A percentile compares a stretch with the other conserved stretches of the same genome.
Conservation (phyloP, 2,888 invertebrate species). For the Ramazzottius varieornatus region DNA sequence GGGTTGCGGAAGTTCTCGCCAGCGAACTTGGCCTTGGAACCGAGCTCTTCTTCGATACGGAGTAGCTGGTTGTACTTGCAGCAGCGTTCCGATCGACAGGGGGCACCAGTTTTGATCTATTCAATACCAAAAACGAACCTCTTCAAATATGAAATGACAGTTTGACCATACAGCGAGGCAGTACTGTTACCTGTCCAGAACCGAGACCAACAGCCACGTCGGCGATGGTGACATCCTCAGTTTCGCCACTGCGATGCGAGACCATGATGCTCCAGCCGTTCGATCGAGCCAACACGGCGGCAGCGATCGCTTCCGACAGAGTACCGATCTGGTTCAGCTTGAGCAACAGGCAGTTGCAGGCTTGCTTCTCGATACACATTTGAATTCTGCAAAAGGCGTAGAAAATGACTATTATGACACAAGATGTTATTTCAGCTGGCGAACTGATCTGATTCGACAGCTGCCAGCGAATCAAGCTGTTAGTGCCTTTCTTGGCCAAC, state of each 20-base stretch:
- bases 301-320: constrained; percentile 7
- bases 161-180: too few relatives aligned
- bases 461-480: too few relatives aligned
- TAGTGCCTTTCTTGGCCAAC: too few relatives aligned
- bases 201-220: constrained; percentile 7
- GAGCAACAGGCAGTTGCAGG: constrained; percentile 7
- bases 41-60: constrained; percentile 25
- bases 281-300: constrained; percentile 23
- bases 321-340: constrained; percentile 9
- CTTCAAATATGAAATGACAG: too few relatives aligned
- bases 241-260: constrained; percentile 9
- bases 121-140: not conserved
- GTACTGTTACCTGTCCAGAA: constrained; percentile 7
- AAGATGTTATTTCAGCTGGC: too few relatives aligned
- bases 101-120: constrained; percentile 26
- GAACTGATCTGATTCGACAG: too few relatives aligned
- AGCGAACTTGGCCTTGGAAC: constrained; percentile 19
- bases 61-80: constrained; percentile 26
- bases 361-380: constrained; percentile 32
- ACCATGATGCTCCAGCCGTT: constrained; percentile 41
- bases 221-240: constrained; percentile 9
- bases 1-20: constrained; percentile 11
- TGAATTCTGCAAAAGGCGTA: constrained; percentile 40
- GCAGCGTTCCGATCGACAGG: constrained; percentile 24
- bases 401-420: too few relatives aligned